Base-by-base conservation (phyloP, 2,113 vertebrate genomes). In the Mustelus asterias region DNA sequence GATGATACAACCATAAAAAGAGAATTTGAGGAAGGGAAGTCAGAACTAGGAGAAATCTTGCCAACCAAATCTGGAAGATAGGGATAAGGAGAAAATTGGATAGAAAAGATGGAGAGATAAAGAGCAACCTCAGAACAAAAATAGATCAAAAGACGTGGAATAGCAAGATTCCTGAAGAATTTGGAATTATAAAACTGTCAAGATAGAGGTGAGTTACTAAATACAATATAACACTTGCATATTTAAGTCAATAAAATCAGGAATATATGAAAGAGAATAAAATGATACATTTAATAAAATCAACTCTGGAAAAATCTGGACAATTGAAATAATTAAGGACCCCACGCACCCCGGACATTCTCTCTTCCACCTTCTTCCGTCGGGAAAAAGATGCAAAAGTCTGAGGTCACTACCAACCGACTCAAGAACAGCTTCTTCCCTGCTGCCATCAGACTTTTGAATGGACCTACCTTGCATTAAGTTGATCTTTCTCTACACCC, bases 191-290 rank as follows among this genome's bases (percentile, higher is more conserved):
- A 92, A 92, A 37, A 65, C 89, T n/a, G 58, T 92, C 89, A 92
- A 92, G 89, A 92, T 65, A 92, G 89, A 37, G 89, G 89, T 92
- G 89, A 92, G 89, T 29, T 92, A n/a, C 33, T 65, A 65, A 65
- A 92, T 18, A n/a, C 48, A 58, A 1, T 48, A 20, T 58, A 60
- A 60, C 29, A 60, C 26, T 72, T 72, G 7, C 48, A 33, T 26
- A 90, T 90, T 90, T 90, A 54, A 54, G 54, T n/a, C 26, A 16
- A 20, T 63, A 63, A 92, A 92, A 92, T 37, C 33, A 65, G 33
- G 13, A 65, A 92, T 92, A 92, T 92, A 37, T 92, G 14, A n/a
- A 65, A 33, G 89, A 18, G n/a, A 92, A 18, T n/a, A 92, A 63
- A 65, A 65, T 14, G 7, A 65, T 65, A 65, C 4, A 22, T 65